A percentile compares a stretch with the other conserved stretches of the same genome.
These are phyloP conservation scores for Latrodectus geometricus DNA, from an alignment of 1,140 invertebrate species.

Conservation along the genomic window DNA sequence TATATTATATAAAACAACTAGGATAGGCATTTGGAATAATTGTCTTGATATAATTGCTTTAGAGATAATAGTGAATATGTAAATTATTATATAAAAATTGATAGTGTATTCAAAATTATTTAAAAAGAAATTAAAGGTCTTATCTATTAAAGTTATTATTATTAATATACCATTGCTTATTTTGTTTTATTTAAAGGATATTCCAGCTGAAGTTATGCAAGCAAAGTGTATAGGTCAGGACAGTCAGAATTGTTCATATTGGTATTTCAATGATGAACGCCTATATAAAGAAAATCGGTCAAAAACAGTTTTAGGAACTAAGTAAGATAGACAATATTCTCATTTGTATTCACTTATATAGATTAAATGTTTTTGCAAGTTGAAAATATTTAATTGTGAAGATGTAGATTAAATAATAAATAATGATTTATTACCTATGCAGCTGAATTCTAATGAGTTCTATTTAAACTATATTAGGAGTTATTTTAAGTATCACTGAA, in stretches of 20 bases:
- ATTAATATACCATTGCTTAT: constrained; percentile 29
- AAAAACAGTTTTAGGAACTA: too few relatives aligned
- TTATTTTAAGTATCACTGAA: too few relatives aligned
- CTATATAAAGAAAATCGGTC: constrained; percentile 73
- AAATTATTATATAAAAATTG: background rate
- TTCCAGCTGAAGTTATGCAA: constrained; percentile 91
- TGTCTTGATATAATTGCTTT: background rate
- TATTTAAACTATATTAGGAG: too few relatives aligned
- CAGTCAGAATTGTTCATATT: constrained; percentile 90
- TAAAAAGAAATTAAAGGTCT: background rate
- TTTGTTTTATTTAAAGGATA: constrained; percentile 75
- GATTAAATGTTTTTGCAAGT: too few relatives aligned
- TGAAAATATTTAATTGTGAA: too few relatives aligned
- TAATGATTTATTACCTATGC: too few relatives aligned
- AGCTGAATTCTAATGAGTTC: too few relatives aligned
- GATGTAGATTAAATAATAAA: too few relatives aligned
- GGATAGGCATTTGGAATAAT: too few relatives aligned
- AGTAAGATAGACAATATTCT: constrained; percentile 18
- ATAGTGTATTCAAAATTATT: constrained; percentile 52
- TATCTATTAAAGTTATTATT: too few relatives aligned
- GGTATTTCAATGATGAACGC: constrained; percentile 95
- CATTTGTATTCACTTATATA: too few relatives aligned
- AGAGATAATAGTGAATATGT: background rate
- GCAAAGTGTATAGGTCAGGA: constrained; percentile 93
- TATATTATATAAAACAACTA: too few relatives aligned